A percentile compares a stretch with the other conserved stretches of the same genome.
Conservation (phyloP, 2,888 invertebrate genomes). For the Metallyticus violacea region DNA sequence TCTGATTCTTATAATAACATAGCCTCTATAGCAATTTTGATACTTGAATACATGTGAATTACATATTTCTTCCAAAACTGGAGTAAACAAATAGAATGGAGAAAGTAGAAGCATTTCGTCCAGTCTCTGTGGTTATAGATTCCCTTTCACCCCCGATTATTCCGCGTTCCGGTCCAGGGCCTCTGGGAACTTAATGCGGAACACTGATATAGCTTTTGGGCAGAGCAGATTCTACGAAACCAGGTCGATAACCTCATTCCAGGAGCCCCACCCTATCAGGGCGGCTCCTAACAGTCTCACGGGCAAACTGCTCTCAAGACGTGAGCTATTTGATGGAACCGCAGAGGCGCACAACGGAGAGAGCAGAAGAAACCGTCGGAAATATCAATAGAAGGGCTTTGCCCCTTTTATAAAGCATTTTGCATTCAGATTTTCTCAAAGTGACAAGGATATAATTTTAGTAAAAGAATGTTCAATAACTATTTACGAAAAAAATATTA, state of each 20-base stretch:
- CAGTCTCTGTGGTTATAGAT: neutral
- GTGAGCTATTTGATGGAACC: neutral
- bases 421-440: no score
- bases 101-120: neutral
- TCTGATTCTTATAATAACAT: no score
- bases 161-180: neutral
- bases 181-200: neutral
- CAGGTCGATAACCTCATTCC: neutral
- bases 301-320: neutral
- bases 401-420: no score
- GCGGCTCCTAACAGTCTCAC: neutral
- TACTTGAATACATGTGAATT: neutral
- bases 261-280: neutral
- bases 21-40: no score
- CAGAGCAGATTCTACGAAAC: neutral
- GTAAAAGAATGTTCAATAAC: no score
- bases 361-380: neutral
- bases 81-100: neutral
- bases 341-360: neutral
- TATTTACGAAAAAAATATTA: no score
- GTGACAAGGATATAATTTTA: no score
- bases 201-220: neutral
- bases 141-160: neutral
- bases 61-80: neutral
- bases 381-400: neutral